Conservation (phyloP, 2,797 vertebrate genomes). For the Botia almorhae region DNA sequence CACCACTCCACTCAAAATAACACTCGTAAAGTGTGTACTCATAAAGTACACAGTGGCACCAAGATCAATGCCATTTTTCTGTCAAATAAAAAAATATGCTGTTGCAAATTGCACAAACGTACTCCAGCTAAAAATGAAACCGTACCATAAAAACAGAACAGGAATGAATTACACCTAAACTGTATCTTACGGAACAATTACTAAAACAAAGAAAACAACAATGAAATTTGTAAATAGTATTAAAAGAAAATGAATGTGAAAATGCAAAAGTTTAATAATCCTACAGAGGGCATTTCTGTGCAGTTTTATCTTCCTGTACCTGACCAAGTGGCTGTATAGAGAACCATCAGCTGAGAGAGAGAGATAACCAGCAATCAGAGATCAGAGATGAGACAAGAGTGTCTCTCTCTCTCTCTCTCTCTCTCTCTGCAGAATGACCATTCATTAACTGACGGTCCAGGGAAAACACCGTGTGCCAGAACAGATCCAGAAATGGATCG, state of each 20-base stretch:
- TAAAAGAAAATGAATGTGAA: too few relatives aligned
- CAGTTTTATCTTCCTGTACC: slow-evolving; percentile 4
- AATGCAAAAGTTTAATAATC: not conserved
- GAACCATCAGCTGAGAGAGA: slow-evolving; percentile 22
- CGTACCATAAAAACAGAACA: not conserved
- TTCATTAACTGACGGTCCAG: slow-evolving; percentile 69
- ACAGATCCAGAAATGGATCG: slow-evolving; percentile 71
- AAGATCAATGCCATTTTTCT: not conserved
- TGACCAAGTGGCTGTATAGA: not conserved
- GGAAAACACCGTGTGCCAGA: slow-evolving; percentile 65
- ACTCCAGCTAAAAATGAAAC: not conserved
- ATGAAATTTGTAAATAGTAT: too few relatives aligned
- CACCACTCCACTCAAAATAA: slow-evolving; percentile 5
- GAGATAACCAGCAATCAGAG: slow-evolving; percentile 31
- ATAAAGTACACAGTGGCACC: not conserved
- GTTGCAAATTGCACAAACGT: too few relatives aligned
- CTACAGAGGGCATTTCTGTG: not conserved
- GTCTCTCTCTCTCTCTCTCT: too few relatives aligned
- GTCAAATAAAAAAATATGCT: not conserved
- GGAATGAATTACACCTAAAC: too few relatives aligned
- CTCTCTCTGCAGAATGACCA: slow-evolving; percentile 46
- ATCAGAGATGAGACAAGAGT: slow-evolving; percentile 32
- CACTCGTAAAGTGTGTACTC: not conserved
- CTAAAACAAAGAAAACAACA: too few relatives aligned
- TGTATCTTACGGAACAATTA: too few relatives aligned